Conservation (phyloP, 1,140 invertebrate genomes). For the Ganaspis sp. region DNA sequence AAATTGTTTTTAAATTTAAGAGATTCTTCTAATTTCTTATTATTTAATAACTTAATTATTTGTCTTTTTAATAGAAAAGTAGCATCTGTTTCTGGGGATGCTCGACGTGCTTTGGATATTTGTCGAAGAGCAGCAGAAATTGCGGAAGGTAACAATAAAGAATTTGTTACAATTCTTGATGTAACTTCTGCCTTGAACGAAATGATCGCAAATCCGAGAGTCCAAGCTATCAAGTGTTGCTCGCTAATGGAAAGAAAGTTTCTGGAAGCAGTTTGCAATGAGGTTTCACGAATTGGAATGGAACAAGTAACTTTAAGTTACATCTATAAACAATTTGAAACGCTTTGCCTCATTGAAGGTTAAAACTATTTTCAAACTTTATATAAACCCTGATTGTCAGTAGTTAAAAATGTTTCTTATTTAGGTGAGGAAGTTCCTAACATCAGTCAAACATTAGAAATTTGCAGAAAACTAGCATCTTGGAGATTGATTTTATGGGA, state of each 20-base stretch:
- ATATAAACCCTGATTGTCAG: neutral
- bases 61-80: slow-evolving; percentile 82
- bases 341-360: slow-evolving; percentile 85
- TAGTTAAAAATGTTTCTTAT: too few species aligned
- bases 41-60: neutral
- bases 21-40: too few species aligned
- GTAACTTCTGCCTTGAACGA: slow-evolving; percentile 90
- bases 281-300: slow-evolving; percentile 86
- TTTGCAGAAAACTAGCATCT: slow-evolving; percentile 44
- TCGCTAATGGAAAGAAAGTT: slow-evolving; percentile 89
- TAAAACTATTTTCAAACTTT: slow-evolving; percentile 32
- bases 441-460: slow-evolving; percentile 44
- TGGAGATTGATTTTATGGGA: slow-evolving; percentile 22
- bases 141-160: slow-evolving; percentile 77
- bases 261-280: slow-evolving; percentile 87
- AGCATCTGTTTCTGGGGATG: slow-evolving; percentile 97
- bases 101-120: slow-evolving; percentile 95
- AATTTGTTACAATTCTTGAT: slow-evolving; percentile 83
- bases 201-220: slow-evolving; percentile 92
- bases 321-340: slow-evolving; percentile 82
- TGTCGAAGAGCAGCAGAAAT: slow-evolving; percentile 94
- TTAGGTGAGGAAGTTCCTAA: slow-evolving; percentile 49
- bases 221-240: slow-evolving; percentile 87
- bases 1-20: too few species aligned
- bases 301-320: slow-evolving; percentile 87